Evolutionary conservation across 2,888 invertebrate genomes (phyloP).

Genomic region (Plebejus anna): DNA sequence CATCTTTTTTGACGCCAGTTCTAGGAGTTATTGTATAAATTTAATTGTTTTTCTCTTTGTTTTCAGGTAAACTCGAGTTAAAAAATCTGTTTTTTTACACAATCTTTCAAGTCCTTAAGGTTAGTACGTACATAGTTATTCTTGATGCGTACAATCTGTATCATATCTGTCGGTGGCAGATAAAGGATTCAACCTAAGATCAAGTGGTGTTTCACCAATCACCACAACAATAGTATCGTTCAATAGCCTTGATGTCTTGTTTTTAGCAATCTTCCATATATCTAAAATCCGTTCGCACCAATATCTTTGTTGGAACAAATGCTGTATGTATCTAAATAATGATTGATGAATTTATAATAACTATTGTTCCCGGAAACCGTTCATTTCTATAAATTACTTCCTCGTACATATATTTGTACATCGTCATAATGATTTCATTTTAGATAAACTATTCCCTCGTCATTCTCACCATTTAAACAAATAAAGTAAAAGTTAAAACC

Average conservation of each 20-base stretch:
- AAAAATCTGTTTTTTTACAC: neutral
- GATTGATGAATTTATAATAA: conserved; percentile 7
- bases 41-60: neutral
- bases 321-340: neutral
- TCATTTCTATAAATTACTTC: conserved; percentile 2
- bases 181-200: neutral
- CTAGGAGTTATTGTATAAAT: neutral
- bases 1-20: neutral
- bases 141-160: neutral
- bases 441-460: neutral
- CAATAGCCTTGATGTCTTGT: neutral
- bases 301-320: neutral
- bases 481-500: neutral
- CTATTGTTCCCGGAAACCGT: neutral
- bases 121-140: neutral
- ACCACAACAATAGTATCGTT: neutral
- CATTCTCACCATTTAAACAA: neutral
- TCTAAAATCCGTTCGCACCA: neutral
- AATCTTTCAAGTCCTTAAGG: neutral
- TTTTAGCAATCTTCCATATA: neutral
- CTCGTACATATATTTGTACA: neutral
- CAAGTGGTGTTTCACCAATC: neutral
- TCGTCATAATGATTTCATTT: neutral
- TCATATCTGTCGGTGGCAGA: neutral
- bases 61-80: neutral